Evolutionary conservation across 2,113 vertebrate species (phyloP), one percentile per base, ranked within the genome.

Genomic region (Poeciliopsis turrubarensis): DNA sequence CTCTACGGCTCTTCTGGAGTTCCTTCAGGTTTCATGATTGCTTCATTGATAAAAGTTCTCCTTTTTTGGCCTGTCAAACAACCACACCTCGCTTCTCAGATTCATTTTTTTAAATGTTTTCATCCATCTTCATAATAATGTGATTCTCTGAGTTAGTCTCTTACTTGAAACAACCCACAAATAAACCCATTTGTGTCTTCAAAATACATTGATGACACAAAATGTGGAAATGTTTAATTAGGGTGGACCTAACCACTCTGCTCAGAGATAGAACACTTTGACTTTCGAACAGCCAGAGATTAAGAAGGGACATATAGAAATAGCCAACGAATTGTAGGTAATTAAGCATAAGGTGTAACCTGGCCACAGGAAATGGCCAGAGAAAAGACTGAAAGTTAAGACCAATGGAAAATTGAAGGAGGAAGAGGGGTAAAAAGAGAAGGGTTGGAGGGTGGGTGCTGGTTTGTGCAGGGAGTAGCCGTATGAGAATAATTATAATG

Each of bases 401-500:
- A 84, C 85, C 83, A 77, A 90, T 87, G 90, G 88, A 89, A 90
- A 88, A 83, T 68, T 69, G 74, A 60, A n/a, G 63, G 77, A 87
- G 80, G 65, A 74, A 80, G 41, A 63, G 70, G 72, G 75, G 47
- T 61, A 72, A 75, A 60, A 66, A 67, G 77, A 71, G 62, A 47
- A 15, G 64, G 81, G 39, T 41, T 15, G 69, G 68, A 73, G 85
- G 76, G 70, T 78, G 81, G 83, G 83, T 82, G 83, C 78, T 85
- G 73, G 81, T 86, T 89, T 57, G 19, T 57, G 51, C 8, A 57
- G 84, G 88, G 89, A 90, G 81, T 88, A 81, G 83, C 79, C 79
- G 87, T 91, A 91, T 88, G 90, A 91, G 89, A 92, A 91, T 92
- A 89, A 94, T 94, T 93, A 92, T 82, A 89, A 91, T 91, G 92